phyloP scores from a whole-genome alignment of 2,797 vertebrate genomes.

The Alcedo atthis region DNA sequence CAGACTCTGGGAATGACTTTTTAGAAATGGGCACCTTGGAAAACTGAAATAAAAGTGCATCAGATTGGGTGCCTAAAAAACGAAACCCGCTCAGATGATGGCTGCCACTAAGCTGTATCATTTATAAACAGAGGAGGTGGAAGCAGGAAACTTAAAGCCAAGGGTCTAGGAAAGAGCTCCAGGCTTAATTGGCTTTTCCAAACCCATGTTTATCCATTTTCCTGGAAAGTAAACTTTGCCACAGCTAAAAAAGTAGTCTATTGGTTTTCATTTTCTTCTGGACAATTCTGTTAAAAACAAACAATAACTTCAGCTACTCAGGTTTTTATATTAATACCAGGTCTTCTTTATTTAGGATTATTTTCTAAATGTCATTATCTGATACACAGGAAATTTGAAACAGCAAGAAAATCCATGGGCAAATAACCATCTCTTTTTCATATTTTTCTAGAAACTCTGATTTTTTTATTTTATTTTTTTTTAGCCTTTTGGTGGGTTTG shows the following conservation, averaged over 20 bases:
- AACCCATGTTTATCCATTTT: not conserved
- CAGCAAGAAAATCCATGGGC: not conserved
- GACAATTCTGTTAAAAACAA: not conserved
- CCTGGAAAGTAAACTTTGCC: not conserved
- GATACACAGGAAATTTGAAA: not conserved
- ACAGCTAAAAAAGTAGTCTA: not conserved
- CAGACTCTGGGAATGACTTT: not conserved
- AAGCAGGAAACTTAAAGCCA: not conserved
- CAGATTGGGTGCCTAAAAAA: not conserved
- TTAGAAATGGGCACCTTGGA: not conserved
- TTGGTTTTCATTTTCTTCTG: not conserved
- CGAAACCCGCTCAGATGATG: not conserved
- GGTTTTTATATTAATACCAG: not conserved
- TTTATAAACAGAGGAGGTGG: not conserved
- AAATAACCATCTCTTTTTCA: slow-evolving; percentile 38
- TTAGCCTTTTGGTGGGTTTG: slow-evolving; percentile 24
- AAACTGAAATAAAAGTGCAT: not conserved
- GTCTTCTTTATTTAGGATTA: not conserved
- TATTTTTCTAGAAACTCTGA: slow-evolving; percentile 37
- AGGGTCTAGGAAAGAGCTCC: not conserved
- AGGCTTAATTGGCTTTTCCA: not conserved
- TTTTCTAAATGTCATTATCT: slow-evolving; percentile 2
- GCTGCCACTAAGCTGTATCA: not conserved
- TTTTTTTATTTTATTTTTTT: not conserved
- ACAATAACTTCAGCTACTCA: not conserved